These are phyloP conservation scores for Platyscapa corneri DNA, from an alignment of 1,140 invertebrate species.

Conservation along the genomic window DNA sequence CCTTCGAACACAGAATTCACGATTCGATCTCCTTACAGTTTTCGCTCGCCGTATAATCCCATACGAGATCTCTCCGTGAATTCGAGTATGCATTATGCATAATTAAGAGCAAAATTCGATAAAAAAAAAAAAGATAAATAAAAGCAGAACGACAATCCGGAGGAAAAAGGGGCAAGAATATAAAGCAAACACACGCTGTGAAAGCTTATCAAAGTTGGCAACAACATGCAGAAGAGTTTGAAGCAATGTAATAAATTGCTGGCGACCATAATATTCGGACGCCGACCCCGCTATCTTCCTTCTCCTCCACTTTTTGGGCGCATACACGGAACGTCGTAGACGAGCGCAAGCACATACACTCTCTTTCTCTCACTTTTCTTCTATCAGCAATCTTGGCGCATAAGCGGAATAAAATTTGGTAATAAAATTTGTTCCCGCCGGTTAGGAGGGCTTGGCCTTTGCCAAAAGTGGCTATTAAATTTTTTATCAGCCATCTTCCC, in stretches of 20 bases:
- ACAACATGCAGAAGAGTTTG: constrained; percentile 21
- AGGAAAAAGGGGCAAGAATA: constrained; percentile 6
- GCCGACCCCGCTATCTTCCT: constrained; percentile 16
- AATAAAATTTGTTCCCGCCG: constrained; percentile 75
- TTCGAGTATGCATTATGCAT: constrained; percentile 32
- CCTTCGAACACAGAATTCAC: background rate
- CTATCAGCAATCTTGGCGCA: constrained; percentile 66
- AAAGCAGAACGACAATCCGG: background rate
- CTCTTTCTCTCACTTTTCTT: constrained; percentile 34
- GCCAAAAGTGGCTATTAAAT: constrained; percentile 74
- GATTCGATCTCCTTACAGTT: constrained; percentile 37
- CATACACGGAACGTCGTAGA: background rate
- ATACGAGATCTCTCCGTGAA: background rate
- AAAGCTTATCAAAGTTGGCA: constrained; percentile 32
- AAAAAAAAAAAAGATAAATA: background rate
- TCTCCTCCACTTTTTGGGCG: constrained; percentile 3
- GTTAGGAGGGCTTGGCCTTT: constrained; percentile 62
- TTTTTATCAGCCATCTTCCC: constrained; percentile 70
- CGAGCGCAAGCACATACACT: background rate
- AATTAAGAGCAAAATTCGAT: constrained; percentile 23
- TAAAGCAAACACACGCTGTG: constrained; percentile 14
- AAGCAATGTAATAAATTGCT: constrained; percentile 39
- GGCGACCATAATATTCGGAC: constrained; percentile 44
- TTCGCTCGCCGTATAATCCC: background rate
- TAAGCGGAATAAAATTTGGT: constrained; percentile 72